These are phyloP conservation scores for Gasterosteus aculeatus DNA, from an alignment of 2,113 vertebrate species.

Conservation along the genomic window DNA sequence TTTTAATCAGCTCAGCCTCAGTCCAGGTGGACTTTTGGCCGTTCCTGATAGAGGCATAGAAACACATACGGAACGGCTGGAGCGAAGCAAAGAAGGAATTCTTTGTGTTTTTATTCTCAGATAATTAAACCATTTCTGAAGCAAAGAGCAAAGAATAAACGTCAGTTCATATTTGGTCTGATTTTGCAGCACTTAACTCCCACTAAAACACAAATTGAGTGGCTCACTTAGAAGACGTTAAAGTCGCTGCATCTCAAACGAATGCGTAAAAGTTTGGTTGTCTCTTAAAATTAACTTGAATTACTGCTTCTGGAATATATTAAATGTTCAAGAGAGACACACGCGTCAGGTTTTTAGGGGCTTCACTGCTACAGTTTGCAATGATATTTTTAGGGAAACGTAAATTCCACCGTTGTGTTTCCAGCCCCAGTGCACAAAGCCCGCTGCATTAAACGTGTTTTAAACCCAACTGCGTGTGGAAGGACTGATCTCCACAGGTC, in stretches of 20 bases:
- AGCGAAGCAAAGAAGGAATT: not conserved
- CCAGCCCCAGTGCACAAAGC: not conserved
- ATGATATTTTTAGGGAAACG: not conserved
- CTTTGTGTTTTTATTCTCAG: not conserved
- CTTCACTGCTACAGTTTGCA: not conserved
- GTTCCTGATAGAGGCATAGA: too few species aligned
- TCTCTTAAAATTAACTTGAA: not conserved
- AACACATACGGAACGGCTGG: not conserved
- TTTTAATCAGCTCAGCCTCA: too few species aligned
- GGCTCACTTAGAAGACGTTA: not conserved
- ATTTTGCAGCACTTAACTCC: not conserved
- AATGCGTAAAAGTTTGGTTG: not conserved
- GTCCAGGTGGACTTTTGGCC: too few species aligned
- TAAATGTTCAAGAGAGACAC: not conserved
- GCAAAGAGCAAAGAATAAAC: not conserved
- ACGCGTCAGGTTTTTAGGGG: not conserved
- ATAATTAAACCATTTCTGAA: not conserved
- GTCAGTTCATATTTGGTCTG: not conserved
- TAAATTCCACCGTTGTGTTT: not conserved
- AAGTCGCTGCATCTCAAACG: not conserved
- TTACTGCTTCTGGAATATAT: not conserved
- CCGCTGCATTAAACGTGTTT: not conserved
- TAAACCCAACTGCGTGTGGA: not conserved
- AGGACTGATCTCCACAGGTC: not conserved
- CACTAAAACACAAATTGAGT: not conserved